Conservation (phyloP, 2,888 invertebrate species). For the Steinernema hermaphroditum region DNA sequence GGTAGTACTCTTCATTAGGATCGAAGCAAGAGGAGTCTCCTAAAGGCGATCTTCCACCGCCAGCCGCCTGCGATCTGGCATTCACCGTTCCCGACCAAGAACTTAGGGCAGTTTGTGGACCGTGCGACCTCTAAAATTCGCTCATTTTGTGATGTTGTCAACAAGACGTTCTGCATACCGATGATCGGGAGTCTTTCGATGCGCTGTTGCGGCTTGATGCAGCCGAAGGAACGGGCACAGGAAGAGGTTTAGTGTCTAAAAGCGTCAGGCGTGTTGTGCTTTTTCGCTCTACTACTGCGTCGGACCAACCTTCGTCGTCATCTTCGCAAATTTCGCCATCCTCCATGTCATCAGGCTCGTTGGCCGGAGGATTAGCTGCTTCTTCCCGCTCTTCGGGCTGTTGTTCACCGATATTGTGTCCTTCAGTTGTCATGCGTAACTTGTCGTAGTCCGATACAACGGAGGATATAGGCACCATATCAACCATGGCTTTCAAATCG, state of each 20-base stretch:
- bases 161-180: not conserved
- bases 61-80: not conserved
- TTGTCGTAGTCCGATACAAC: constrained; percentile 26
- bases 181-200: not conserved
- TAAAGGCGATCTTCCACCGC: constrained; percentile 9
- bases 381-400: not conserved
- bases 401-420: constrained; percentile 26
- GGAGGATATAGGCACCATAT: constrained; percentile 41
- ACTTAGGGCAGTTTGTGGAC: not conserved
- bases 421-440: constrained; percentile 23
- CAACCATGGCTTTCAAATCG: constrained; percentile 43
- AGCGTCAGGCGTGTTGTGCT: not conserved
- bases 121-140: not conserved
- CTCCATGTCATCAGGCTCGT: constrained; percentile 14
- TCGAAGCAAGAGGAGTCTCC: constrained; percentile 17
- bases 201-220: not conserved
- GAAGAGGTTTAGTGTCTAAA: not conserved
- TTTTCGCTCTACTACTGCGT: not conserved
- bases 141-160: no score
- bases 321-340: constrained; percentile 23
- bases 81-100: constrained; percentile 15
- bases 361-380: not conserved
- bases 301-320: constrained; percentile 23
- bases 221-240: not conserved
- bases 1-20: constrained; percentile 39